Base-by-base conservation (phyloP, 2,888 invertebrate genomes). In the Erebia aethiops region DNA sequence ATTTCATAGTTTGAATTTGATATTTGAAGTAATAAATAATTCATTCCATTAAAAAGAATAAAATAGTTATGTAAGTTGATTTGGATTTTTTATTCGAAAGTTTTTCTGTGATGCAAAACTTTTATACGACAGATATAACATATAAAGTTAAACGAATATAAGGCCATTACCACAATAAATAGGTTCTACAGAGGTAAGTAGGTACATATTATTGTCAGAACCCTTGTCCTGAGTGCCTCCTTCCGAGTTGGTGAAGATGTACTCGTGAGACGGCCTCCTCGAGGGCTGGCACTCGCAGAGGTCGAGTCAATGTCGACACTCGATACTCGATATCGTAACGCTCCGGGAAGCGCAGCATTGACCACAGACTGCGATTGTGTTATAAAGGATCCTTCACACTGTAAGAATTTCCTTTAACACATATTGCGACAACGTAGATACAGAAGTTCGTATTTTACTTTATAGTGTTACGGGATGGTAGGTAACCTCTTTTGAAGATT, bases 241-340 rank as follows among this genome's bases (percentile, higher is more conserved):
- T 10, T 13, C 18, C 43, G 5, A 26, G 58, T 43, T 43, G 10
- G 14, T 2, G 49, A 51, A 26, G 21, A 63, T 51, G 51, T 43
- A 26, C 63, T 63, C n/a, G 49, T 9, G 9, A 62, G 49, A 9
- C 21, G 62, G 14, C 62, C 62, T 18, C 51, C 26, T 46, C 41
- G 46, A 71, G 69, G 69, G 69, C 62, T 35, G 26, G 26, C 70
- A 56, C 69, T 56, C 68, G 58, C 56, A 60, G 73, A 73, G 73
- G 73, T 71, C 71, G 69, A 60, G 54, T 69, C 71, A 71, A 69
- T 71, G 71, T 67, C 71, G 62, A 60, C 63, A 71, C 67, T 69
- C 67, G 69, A 74, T 66, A 69, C 52, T 9, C 52, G n/a, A n/a
- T 52, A 10, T 5, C 51, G 56, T 41, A 35, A 56, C 62, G 61